A percentile compares a stretch with the other conserved stretches of the same genome.
Evolutionary conservation across 37 sponge, comb jelly and placozoan species (phyloP).

Genomic region (Aphrocallistes beatrix): DNA sequence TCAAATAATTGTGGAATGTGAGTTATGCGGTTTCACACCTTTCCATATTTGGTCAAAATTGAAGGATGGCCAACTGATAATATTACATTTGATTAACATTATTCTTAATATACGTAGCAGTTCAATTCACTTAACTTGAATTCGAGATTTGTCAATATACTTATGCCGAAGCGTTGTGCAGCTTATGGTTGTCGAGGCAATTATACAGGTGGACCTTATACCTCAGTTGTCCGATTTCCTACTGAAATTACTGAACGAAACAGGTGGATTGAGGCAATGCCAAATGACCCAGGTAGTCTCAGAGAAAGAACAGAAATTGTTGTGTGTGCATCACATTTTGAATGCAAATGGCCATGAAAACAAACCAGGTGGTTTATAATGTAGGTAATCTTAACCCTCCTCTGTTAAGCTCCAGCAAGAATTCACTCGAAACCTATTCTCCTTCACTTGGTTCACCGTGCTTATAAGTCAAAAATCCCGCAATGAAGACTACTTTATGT

Average conservation of each 20-base stretch:
- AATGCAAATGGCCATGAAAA: neutral
- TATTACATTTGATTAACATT: too few species aligned
- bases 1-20: neutral
- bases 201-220: neutral
- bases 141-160: too few species aligned
- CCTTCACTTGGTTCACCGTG: neutral
- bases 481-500: constrained; percentile 11
- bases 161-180: too few species aligned
- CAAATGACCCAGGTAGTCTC: too few species aligned
- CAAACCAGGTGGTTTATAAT: neutral
- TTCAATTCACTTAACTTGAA: too few species aligned
- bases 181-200: too few species aligned
- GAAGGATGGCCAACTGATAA: too few species aligned
- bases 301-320: too few species aligned
- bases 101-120: too few species aligned
- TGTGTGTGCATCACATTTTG: too few species aligned
- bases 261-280: neutral
- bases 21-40: neutral
- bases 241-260: too few species aligned
- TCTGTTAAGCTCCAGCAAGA: neutral
- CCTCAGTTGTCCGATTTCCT: neutral
- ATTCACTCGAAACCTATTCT: constrained; percentile 1
- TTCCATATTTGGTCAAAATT: neutral
- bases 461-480: constrained; percentile 8
- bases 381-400: neutral